phyloP scores from a whole-genome alignment of 2,888 invertebrate species.

The Atethmia centrago region DNA sequence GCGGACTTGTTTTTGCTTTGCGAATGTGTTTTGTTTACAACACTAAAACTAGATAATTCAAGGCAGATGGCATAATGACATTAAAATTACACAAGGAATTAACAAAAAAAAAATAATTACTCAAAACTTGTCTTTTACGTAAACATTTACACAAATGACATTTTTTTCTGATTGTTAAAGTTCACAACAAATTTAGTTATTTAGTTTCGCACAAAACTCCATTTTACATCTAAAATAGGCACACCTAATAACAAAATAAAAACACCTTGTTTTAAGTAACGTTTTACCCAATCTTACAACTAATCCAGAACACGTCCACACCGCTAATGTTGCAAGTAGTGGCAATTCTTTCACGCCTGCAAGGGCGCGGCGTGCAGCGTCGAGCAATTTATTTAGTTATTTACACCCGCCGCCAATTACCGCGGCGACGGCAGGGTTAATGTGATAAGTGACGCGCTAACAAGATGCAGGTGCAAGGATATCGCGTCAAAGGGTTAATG shows the following conservation, averaged over 20 bases:
- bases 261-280: neutral
- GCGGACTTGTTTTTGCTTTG: neutral
- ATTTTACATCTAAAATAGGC: neutral
- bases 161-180: neutral
- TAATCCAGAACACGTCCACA: conserved; percentile 8
- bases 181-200: neutral
- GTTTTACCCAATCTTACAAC: conserved; percentile 17
- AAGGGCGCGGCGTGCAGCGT: conserved; percentile 42
- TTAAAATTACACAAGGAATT: neutral
- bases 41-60: neutral
- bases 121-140: neutral
- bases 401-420: conserved; percentile 79
- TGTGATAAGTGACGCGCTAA: conserved; percentile 80
- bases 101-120: neutral
- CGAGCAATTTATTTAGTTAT: conserved; percentile 75
- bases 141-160: neutral
- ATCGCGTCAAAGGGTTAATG: conserved; percentile 39
- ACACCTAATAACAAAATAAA: neutral
- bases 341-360: conserved; percentile 65
- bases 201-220: neutral
- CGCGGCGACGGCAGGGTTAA: conserved; percentile 73
- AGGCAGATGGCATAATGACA: neutral
- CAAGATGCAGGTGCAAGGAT: conserved; percentile 70
- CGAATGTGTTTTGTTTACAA: too few relatives aligned
- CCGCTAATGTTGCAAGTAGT: conserved; percentile 56